Evolutionary conservation across 2,888 invertebrate genomes (phyloP).

Genomic region (Torymus auratus): DNA sequence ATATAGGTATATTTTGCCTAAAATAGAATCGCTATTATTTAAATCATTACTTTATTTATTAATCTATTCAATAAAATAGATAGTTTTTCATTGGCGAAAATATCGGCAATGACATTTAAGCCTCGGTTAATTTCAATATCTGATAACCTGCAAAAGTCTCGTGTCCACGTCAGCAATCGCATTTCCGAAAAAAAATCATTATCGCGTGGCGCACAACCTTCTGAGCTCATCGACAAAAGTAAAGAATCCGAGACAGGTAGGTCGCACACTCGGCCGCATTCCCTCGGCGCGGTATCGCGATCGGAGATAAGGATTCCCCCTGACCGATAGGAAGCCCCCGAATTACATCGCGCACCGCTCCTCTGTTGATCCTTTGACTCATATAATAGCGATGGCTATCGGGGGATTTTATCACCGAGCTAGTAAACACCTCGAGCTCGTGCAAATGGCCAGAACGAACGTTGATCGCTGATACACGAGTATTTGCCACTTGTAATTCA

Average conservation of each 20-base stretch:
- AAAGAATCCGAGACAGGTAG: background rate
- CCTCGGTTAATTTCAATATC: too few species aligned
- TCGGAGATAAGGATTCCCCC: background rate
- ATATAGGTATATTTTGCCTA: too few species aligned
- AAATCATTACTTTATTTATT: too few species aligned
- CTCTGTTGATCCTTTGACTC: conserved; percentile 61
- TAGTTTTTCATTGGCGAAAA: too few species aligned
- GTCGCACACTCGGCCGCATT: background rate
- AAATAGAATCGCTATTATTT: too few species aligned
- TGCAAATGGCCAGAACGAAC: conserved; percentile 12
- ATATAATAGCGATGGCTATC: conserved; percentile 7
- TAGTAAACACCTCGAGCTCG: conserved; percentile 8
- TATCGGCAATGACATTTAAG: too few species aligned
- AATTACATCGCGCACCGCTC: conserved; percentile 50
- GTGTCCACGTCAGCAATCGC: too few species aligned
- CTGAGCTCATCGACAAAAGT: background rate
- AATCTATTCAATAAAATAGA: too few species aligned
- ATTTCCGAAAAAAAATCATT: too few species aligned
- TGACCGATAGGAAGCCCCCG: conserved; percentile 23
- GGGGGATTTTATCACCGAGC: conserved; percentile 1
- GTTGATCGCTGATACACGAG: background rate
- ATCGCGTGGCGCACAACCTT: too few species aligned
- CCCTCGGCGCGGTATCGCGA: conserved; percentile 1
- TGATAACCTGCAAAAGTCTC: too few species aligned
- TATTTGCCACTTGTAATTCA: too few species aligned